Evolutionary conservation across 2,113 vertebrate genomes (phyloP), one percentile per base, ranked within the genome.

Genomic region (Lycocorax pyrrhopterus): DNA sequence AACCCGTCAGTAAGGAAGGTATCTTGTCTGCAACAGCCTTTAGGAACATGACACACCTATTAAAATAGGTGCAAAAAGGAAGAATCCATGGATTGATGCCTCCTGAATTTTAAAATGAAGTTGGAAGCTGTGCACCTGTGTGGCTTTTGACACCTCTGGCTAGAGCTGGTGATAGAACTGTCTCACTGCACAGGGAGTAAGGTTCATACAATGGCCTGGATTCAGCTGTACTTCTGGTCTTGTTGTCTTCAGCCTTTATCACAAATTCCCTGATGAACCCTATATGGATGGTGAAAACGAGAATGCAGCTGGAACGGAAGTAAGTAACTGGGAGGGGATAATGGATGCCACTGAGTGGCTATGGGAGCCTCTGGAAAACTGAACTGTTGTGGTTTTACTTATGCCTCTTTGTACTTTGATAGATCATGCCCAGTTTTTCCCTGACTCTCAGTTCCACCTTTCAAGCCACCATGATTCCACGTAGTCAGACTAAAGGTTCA

Each of bases 191-290:
- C 26, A 8, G n/a, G 27, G 22, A 22, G 12, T 52, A 3, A 47
- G 72, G 78, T 32, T 77, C n/a, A 25, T 71, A 9, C n/a, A 32
- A 1, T 1, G 3, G 60, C 52, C 60, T 81, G 69, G 44, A 35
- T 71, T 93, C 77, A 91, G 41, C 71, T 91, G 1, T 35, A 11
- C 16, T 26, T 68, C 2, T 39, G 39, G 33, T 56, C 53, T 68
- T 35, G 49, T 86, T 69, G 55, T 44, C 97, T 94, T 87, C 96
- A 99, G 99, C 99, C 59, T 99, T 99, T 90, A 95, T 99, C 90
- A 99, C 99, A 43, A 99, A 99, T 97, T 98, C 99, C 72, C 96
- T 99, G 97, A 99, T 99, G 99, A 99, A 99, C 94, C 99, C 99
- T 13, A 96, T 99, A 95, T 99, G 99, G 99, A 99, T 99, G 99